Evolutionary conservation across 2,797 vertebrate genomes (phyloP).

Genomic region (Etheostoma perlongum): DNA sequence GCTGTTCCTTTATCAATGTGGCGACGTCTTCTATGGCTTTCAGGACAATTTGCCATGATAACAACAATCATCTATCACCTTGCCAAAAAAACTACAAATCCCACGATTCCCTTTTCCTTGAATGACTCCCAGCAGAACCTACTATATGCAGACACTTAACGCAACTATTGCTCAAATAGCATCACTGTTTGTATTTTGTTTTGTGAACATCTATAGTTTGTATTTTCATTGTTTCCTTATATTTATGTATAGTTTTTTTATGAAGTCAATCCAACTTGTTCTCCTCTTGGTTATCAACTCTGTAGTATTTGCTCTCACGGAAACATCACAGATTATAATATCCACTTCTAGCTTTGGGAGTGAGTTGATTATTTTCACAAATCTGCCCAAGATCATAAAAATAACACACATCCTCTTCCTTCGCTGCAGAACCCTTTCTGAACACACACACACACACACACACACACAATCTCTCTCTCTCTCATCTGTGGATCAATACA

Average conservation of each 20-base stretch:
- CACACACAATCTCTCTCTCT: slow-evolving; percentile 13
- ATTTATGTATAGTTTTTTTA: background rate
- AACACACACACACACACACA: slow-evolving; percentile 23
- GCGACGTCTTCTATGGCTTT: slow-evolving; percentile 92
- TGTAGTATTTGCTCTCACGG: slow-evolving; percentile 26
- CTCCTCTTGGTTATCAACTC: slow-evolving; percentile 45
- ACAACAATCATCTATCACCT: slow-evolving; percentile 95
- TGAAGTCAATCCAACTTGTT: slow-evolving; percentile 21
- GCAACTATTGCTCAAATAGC: background rate
- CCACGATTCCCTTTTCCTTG: slow-evolving; percentile 56
- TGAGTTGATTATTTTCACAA: slow-evolving; percentile 78
- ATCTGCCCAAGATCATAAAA: slow-evolving; percentile 71
- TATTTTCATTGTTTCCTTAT: background rate
- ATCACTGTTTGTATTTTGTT: slow-evolving; percentile 4
- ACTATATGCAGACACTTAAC: background rate
- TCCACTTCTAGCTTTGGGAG: slow-evolving; percentile 48
- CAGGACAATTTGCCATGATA: slow-evolving; percentile 93
- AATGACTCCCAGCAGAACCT: slow-evolving; percentile 21
- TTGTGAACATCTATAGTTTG: background rate
- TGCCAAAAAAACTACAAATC: slow-evolving; percentile 70
- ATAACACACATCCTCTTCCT: slow-evolving; percentile 58
- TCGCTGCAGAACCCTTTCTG: slow-evolving; percentile 28
- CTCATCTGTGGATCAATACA: slow-evolving; percentile 78
- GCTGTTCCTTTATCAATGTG: slow-evolving; percentile 88
- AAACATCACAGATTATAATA: slow-evolving; percentile 52